phyloP scores from a whole-genome alignment of 2,888 invertebrate species.

The Microctonus hyperodae region DNA sequence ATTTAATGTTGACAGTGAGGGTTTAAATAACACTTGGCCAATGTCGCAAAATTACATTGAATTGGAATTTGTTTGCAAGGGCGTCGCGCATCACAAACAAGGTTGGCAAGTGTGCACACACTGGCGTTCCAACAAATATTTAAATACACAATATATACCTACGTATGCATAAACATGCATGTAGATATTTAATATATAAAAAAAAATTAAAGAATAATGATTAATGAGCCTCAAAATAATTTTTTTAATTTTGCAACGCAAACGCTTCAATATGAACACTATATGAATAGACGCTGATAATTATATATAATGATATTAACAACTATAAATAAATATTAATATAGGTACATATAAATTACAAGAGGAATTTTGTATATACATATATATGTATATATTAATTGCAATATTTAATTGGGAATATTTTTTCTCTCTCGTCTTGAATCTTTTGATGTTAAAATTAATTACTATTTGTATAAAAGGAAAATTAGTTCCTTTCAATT shows the following conservation, averaged over 20 bases:
- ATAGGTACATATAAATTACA: too few species aligned
- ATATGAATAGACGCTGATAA: too few species aligned
- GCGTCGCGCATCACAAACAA: constrained; percentile 14
- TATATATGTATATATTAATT: too few species aligned
- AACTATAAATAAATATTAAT: too few species aligned
- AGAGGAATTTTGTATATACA: too few species aligned
- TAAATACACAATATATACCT: too few species aligned
- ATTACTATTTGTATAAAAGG: background rate
- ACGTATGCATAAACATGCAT: background rate
- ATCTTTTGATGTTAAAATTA: background rate
- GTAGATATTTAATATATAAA: too few species aligned
- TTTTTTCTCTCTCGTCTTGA: background rate
- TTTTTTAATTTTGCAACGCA: background rate
- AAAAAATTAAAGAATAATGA: background rate
- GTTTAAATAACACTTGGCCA: constrained; percentile 18
- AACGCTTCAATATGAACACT: background rate
- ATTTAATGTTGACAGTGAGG: background rate
- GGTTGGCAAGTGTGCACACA: constrained; percentile 12
- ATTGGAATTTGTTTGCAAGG: constrained; percentile 16
- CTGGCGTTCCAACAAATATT: background rate
- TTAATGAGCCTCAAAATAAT: background rate
- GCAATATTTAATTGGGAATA: too few species aligned
- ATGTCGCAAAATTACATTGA: constrained; percentile 23
- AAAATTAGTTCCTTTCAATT: background rate
- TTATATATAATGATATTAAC: too few species aligned